phyloP scores from a whole-genome alignment of 2,888 invertebrate genomes.

The Temnothorax rugatulus region DNA sequence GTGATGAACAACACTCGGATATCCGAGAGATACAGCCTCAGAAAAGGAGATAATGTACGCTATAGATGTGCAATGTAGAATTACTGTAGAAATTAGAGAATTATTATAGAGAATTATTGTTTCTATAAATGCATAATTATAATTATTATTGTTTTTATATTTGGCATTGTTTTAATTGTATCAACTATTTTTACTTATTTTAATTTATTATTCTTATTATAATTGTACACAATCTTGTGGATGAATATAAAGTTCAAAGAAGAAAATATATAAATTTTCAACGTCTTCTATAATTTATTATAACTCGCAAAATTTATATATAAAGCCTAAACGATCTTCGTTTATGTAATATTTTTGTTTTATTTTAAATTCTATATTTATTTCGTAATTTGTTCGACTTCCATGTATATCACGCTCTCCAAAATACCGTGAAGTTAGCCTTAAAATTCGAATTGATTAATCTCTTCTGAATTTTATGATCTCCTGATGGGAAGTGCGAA shows the following conservation, averaged over 20 bases:
- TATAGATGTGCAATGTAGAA: not conserved
- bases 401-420: not conserved
- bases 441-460: not conserved
- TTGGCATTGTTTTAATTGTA: not conserved
- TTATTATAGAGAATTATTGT: not conserved
- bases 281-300: not conserved
- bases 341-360: not conserved
- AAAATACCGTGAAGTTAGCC: not conserved
- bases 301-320: not conserved
- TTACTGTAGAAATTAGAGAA: not conserved
- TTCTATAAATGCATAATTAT: not conserved
- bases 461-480: not conserved
- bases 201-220: not conserved
- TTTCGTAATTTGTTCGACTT: not conserved
- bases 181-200: not conserved
- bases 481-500: not conserved
- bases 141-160: not conserved
- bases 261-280: not conserved
- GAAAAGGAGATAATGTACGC: constrained; percentile 84
- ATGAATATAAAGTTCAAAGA: not conserved
- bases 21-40: constrained; percentile 85
- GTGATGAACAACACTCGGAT: constrained; percentile 86
- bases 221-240: not conserved
- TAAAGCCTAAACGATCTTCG: not conserved
- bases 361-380: not conserved